Percentiles rank a stretch among this genome's conserved stretches.
Conservation (phyloP, 2,888 invertebrate genomes). For the Anodontia alba region DNA sequence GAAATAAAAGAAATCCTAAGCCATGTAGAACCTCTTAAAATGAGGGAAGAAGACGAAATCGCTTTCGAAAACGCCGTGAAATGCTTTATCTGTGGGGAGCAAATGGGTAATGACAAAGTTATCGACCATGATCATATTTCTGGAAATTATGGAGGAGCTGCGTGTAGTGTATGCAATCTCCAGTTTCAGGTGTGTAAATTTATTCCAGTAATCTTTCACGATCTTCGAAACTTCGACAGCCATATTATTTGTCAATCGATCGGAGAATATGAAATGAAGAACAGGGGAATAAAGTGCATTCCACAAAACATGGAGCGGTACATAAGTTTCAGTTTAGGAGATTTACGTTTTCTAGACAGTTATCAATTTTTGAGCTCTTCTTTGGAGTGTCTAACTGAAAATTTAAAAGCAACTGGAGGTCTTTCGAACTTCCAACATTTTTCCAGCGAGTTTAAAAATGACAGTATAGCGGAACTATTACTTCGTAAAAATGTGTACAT, state of each 20-base stretch:
- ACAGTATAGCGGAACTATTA: not conserved
- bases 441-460: not conserved
- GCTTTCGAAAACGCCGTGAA: not conserved
- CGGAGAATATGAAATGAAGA: slow-evolving; percentile 7
- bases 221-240: slow-evolving; percentile 21
- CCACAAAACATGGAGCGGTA: slow-evolving; percentile 19
- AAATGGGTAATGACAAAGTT: too few species aligned
- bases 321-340: slow-evolving; percentile 23
- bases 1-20: not conserved
- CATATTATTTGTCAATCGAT: slow-evolving; percentile 12
- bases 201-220: slow-evolving; percentile 31
- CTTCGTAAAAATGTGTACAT: slow-evolving; percentile 14
- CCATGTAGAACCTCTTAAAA: not conserved
- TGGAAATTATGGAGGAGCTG: not conserved
- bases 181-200: slow-evolving; percentile 13
- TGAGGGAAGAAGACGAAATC: not conserved
- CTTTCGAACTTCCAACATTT: not conserved
- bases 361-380: slow-evolving; percentile 26
- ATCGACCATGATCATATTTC: too few species aligned
- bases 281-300: not conserved
- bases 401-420: slow-evolving; percentile 22
- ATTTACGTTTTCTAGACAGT: slow-evolving; percentile 25
- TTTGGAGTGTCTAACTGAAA: not conserved
- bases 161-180: slow-evolving; percentile 21
- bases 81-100: not conserved